A percentile compares a stretch with the other conserved stretches of the same genome.
Conservation (phyloP, 2,113 vertebrate species). For the Pelvicachromis taeniatus region DNA sequence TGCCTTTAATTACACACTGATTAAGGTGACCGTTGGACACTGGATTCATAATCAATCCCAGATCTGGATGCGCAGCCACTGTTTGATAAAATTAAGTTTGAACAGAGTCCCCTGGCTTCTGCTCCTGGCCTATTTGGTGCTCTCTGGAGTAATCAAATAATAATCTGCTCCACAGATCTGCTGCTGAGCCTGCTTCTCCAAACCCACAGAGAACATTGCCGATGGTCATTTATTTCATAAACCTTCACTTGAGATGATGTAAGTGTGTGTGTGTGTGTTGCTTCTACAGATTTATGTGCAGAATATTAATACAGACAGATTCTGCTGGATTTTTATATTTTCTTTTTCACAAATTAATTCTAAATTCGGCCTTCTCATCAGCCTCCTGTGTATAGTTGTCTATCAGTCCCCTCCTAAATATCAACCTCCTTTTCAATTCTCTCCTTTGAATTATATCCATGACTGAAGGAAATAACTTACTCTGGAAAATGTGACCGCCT, state of each 20-base stretch:
- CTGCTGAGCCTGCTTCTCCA: neutral
- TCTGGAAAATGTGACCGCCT: constrained; percentile 58
- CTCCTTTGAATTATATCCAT: constrained; percentile 16
- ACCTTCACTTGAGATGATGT: neutral
- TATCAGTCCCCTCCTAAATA: constrained; percentile 11
- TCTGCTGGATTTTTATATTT: neutral
- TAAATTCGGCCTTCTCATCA: neutral
- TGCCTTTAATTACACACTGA: neutral
- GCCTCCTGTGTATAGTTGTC: neutral
- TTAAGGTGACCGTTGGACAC: neutral
- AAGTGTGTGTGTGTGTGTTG: neutral
- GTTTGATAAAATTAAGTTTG: neutral
- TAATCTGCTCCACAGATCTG: neutral
- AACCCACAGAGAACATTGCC: neutral
- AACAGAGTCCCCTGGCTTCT: neutral
- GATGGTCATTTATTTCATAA: neutral
- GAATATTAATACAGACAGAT: neutral
- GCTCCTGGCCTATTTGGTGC: neutral
- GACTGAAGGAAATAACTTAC: constrained; percentile 16
- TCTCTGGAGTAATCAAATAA: constrained; percentile 6
- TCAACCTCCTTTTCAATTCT: neutral
- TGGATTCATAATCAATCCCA: neutral
- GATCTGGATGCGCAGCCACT: neutral
- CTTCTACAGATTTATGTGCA: neutral
- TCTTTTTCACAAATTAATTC: neutral